Conservation (phyloP, 2,888 invertebrate species). For the Petrophora chlorosata region DNA sequence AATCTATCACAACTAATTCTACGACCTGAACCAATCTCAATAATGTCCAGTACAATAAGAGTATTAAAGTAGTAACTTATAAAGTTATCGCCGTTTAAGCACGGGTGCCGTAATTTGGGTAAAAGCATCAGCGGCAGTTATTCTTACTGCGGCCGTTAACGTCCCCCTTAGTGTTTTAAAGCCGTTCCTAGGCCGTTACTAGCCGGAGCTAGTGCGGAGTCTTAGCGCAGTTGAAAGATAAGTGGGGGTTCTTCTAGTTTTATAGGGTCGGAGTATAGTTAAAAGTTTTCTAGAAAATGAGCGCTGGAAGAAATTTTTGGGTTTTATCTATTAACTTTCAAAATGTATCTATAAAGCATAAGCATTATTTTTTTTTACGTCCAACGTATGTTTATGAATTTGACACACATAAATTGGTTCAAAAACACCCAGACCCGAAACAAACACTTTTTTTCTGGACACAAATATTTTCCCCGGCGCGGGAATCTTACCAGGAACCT, state of each 20-base stretch:
- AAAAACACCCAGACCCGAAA: too few species aligned
- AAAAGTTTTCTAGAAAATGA: not conserved
- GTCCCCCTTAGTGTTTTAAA: constrained; percentile 30
- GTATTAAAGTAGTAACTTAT: constrained; percentile 34
- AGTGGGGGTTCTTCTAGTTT: not conserved
- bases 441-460: too few species aligned
- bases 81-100: constrained; percentile 31
- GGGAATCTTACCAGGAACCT: too few species aligned
- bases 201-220: constrained; percentile 11
- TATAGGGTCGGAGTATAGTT: not conserved
- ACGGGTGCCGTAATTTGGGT: constrained; percentile 24
- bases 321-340: too few species aligned
- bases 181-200: constrained; percentile 17
- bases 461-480: too few species aligned
- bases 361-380: too few species aligned
- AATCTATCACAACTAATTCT: constrained; percentile 10
- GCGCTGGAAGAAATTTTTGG: not conserved
- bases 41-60: constrained; percentile 42
- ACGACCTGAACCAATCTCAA: constrained; percentile 42
- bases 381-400: too few species aligned
- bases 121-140: constrained; percentile 26
- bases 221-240: not conserved
- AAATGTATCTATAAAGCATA: too few species aligned
- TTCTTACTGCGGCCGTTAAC: constrained; percentile 21
- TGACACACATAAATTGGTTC: too few species aligned